Conservation (phyloP, 2,797 vertebrate species). For the Bradypodion ventrale region DNA sequence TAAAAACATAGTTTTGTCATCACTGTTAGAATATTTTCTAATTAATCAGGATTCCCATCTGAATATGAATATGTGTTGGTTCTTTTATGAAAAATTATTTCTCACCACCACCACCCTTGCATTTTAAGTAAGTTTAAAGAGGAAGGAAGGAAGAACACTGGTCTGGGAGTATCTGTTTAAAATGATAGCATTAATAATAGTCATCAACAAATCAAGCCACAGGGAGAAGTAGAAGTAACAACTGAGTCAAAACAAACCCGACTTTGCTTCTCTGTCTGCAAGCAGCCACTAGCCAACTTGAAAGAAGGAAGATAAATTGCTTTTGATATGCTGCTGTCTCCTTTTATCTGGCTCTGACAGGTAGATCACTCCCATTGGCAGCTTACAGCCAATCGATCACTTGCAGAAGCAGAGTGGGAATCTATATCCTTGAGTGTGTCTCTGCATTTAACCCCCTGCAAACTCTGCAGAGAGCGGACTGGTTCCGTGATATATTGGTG, state of each 20-base stretch:
- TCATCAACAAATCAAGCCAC: background rate
- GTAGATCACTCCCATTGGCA: background rate
- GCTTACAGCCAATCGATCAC: background rate
- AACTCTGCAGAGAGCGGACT: background rate
- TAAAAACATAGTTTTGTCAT: too few relatives aligned
- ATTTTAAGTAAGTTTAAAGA: too few relatives aligned
- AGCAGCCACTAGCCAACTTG: background rate
- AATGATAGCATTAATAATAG: background rate
- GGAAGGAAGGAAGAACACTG: background rate
- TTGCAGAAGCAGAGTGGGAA: background rate
- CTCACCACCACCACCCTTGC: too few relatives aligned
- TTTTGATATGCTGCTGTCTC: background rate
- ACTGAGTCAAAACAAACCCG: background rate
- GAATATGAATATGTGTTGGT: too few relatives aligned
- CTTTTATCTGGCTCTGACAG: slow-evolving; percentile 1
- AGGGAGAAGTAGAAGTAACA: background rate
- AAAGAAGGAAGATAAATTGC: slow-evolving; percentile 18
- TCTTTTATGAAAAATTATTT: too few relatives aligned
- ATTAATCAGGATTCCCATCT: too few relatives aligned
- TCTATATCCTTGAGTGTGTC: too few relatives aligned
- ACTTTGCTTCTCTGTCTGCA: background rate
- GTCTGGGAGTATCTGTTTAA: background rate
- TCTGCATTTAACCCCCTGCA: background rate
- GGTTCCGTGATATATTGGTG: background rate
- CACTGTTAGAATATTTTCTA: too few relatives aligned